Base-by-base conservation (phyloP, 2,113 vertebrate species). In the Notothenia coriiceps region DNA sequence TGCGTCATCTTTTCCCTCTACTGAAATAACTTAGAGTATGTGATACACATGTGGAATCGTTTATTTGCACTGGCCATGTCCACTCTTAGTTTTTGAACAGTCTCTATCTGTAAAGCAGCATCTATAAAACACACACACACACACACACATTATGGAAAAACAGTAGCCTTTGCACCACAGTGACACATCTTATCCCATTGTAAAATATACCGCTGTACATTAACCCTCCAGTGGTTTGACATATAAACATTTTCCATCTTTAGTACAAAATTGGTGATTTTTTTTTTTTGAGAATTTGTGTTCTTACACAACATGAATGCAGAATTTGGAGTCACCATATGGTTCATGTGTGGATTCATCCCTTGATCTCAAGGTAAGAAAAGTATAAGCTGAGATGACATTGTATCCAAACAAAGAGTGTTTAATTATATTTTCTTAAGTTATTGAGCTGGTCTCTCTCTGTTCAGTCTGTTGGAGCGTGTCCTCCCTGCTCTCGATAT, bases 401-500 rank as follows among this genome's bases (percentile, higher is more conserved):
- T 59, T 56, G 33, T 17, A 25, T 22, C 2, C 8, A 40, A 40
- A 33, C 49, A 20, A 44, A 20, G 6, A n/a, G 33, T 54, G 17
- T 60, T 17, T 20, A 44, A n/a, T 4, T 5, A 11, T 12, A 29
- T 15, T 13, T 7, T 12, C 18, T 55, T 72, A 7, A 44, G 29
- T 83, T 46, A 71, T 13, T 50, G 12, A 62, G 72, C 54, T 15
- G 52, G 20, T 69, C 56, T 82, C 14, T 73, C 91, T 83, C 90
- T 95, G 86, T 94, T 94, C 78, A 94, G 86, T 86, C 95, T 95
- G 61, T 93, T 94, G 43, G 95, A 91, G 76, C 96, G 96, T 73
- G 93, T 91, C 81, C 94, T 95, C 84, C 93, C 91, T n/a, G 91
- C 88, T 86, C 96, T 98, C 1, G 95, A 89, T 69, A 91, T 89